Base-by-base conservation (phyloP, 2,113 vertebrate genomes). In the Heterotis niloticus region DNA sequence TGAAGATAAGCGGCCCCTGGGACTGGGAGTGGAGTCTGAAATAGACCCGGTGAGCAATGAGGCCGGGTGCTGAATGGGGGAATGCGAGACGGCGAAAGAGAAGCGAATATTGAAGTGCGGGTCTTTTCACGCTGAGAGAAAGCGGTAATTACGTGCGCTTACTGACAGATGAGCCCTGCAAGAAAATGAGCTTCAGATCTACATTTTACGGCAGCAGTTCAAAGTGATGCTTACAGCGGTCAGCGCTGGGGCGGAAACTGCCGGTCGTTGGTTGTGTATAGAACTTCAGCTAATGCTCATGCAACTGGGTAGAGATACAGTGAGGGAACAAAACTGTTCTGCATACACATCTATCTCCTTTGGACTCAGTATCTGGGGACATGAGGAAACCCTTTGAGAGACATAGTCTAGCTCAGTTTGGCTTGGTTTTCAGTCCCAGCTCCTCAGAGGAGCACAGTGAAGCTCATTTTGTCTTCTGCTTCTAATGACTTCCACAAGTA, bases 141-240 rank as follows among this genome's bases (percentile, higher is more conserved):
- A 65, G 17, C n/a, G 13, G 24, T 57, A 57, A 74, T 74, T 74
- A 74, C 24, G 54, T 23, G 71, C 23, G 52, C 71, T 74, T 57
- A 57, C 52, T 74, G 54, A 54, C 71, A 57, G 71, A 57, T 59
- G 71, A 74, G 18, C 26, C 71, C 54, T 54, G 13, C 23, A n/a
- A 74, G 71, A 74, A 74, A 74, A 74, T 57, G 54, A 51, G 51
- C 52, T 28, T 74, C 54, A 57, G 54, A 59, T 59, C 57, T 74
- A 74, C 56, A 74, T 74, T 74, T 74, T 54, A 57, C 71, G 17
- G 52, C 12, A 29, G 67, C 13, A 69, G 11, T 69, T 69, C 67
- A 69, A 28, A 74, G 59, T 20, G 13, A 2, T 62, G 59, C 59
- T 62, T 62, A 17, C 59, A 62, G 34, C 34, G 34, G 34, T 44